Conservation (phyloP, 1,140 invertebrate species). For the Varroa destructor region DNA sequence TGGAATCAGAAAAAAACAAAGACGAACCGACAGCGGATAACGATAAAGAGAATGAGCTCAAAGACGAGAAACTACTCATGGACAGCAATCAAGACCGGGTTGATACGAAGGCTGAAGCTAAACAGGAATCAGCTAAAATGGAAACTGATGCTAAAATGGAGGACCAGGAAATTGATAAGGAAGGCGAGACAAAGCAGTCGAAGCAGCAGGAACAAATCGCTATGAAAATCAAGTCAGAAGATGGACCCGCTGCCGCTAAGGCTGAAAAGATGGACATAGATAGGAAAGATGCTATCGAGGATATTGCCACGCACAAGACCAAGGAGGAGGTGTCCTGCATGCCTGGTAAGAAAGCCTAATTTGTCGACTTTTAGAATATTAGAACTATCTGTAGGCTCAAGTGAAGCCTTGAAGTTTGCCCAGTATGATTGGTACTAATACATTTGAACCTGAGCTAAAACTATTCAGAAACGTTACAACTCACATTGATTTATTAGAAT, state of each 20-base stretch:
- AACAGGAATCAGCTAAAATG: conserved; percentile 31
- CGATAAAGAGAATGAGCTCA: conserved; percentile 33
- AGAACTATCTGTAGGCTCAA: no score
- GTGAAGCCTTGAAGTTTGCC: no score
- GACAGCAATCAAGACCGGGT: conserved; percentile 33
- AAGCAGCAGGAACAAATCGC: no score
- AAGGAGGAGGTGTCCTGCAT: conserved; percentile 7
- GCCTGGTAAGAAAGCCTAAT: background rate
- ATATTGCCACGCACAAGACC: conserved; percentile 19
- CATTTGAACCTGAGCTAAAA: no score
- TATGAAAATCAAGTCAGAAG: no score
- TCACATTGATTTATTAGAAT: no score
- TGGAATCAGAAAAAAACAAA: conserved; percentile 42
- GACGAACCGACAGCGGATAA: conserved; percentile 30
- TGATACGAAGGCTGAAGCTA: conserved; percentile 37
- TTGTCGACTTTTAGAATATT: no score
- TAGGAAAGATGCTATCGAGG: background rate
- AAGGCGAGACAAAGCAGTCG: background rate
- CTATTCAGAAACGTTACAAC: no score
- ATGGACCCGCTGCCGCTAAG: no score
- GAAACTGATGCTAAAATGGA: conserved; percentile 29
- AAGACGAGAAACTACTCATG: conserved; percentile 32
- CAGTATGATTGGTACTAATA: no score
- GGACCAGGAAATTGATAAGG: background rate
- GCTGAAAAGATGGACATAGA: conserved; percentile 4